Conservation (phyloP, 2,113 vertebrate species). For the Okapia johnstoni region DNA sequence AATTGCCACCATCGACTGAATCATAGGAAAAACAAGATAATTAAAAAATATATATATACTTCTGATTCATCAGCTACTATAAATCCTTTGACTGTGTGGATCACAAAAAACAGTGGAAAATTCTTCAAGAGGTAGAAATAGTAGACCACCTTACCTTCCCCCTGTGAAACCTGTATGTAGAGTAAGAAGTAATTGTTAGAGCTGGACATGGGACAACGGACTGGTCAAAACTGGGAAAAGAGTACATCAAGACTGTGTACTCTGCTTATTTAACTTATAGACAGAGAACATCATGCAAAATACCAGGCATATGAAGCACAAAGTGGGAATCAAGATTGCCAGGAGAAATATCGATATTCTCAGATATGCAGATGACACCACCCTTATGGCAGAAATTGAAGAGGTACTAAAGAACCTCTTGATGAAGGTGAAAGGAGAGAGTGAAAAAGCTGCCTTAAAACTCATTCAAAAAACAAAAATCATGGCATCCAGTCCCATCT, state of each 20-base stretch:
- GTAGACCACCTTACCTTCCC: background rate
- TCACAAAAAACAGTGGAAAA: background rate
- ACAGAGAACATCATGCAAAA: background rate
- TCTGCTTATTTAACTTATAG: background rate
- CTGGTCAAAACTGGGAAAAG: background rate
- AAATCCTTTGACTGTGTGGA: background rate
- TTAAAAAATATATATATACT: background rate
- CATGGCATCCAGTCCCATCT: background rate
- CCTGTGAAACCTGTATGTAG: background rate
- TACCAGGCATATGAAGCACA: background rate
- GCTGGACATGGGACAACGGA: background rate
- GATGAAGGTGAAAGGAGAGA: background rate
- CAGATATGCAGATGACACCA: background rate
- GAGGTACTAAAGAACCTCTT: background rate
- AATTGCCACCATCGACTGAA: background rate
- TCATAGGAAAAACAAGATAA: background rate
- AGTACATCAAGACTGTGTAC: background rate
- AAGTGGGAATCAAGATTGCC: background rate
- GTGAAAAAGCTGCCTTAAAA: background rate
- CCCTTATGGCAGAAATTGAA: background rate
- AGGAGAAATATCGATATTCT: background rate
- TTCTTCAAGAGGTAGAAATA: background rate
- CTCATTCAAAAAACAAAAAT: background rate
- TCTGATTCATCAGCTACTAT: background rate
- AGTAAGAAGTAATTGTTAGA: background rate